Percentiles rank a stretch among this genome's conserved stretches.
Conservation (phyloP, 2,113 vertebrate genomes). For the Psephotus haematonotus region DNA sequence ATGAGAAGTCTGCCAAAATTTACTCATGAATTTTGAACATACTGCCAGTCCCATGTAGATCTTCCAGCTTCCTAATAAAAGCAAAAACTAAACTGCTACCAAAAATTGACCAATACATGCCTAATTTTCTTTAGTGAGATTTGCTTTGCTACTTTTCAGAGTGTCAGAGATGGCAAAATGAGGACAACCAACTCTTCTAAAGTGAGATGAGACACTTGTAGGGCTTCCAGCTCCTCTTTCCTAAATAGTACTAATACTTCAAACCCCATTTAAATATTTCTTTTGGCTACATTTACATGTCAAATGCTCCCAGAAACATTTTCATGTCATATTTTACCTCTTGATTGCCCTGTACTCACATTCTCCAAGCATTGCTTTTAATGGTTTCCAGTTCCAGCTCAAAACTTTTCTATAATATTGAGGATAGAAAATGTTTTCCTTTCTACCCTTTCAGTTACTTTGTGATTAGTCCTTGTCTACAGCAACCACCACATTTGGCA, state of each 20-base stretch:
- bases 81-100: neutral
- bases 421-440: neutral
- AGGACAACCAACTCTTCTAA: neutral
- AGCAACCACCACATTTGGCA: slow-evolving; percentile 20
- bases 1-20: neutral
- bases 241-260: neutral
- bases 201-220: neutral
- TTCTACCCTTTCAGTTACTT: slow-evolving; percentile 30
- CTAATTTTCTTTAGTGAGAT: neutral
- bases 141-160: neutral
- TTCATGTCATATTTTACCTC: slow-evolving; percentile 16
- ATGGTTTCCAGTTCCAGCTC: neutral
- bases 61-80: neutral
- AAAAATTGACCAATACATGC: neutral
- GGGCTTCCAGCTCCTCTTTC: neutral
- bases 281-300: neutral
- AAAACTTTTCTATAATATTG: neutral
- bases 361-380: neutral
- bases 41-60: neutral
- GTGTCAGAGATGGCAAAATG: neutral
- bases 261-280: neutral
- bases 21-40: neutral
- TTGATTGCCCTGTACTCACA: slow-evolving; percentile 1
- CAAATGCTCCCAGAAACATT: slow-evolving; percentile 17
- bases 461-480: slow-evolving; percentile 51